Percentiles rank a stretch among this genome's conserved stretches.
Conservation (phyloP, 2,888 invertebrate species). For the Hypena proboscidalis region DNA sequence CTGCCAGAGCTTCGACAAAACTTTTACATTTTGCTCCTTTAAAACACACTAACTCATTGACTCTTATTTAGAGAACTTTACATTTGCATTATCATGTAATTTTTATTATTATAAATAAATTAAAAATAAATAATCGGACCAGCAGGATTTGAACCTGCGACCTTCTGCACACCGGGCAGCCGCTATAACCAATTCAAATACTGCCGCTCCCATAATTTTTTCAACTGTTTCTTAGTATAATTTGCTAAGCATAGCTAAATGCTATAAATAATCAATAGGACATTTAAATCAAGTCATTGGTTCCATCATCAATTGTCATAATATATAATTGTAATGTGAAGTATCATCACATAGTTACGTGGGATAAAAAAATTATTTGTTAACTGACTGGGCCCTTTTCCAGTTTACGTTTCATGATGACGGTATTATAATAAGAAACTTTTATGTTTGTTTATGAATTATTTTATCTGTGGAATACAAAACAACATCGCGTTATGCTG, state of each 20-base stretch:
- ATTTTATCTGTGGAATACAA: constrained; percentile 3
- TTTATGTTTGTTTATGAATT: constrained; percentile 6
- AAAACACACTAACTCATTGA: constrained; percentile 64
- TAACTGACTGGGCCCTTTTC: constrained; percentile 10
- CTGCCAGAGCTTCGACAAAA: constrained; percentile 74
- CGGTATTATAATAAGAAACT: constrained; percentile 3
- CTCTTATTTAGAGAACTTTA: constrained; percentile 64
- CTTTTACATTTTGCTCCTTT: constrained; percentile 71
- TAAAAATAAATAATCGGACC: too few species aligned
- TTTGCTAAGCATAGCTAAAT: too few species aligned
- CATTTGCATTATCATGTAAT: too few species aligned
- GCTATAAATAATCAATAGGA: too few species aligned
- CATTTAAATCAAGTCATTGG: too few species aligned
- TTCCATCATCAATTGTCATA: too few species aligned
- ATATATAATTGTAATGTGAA: constrained; percentile 53
- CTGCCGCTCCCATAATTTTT: too few species aligned
- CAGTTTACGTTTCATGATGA: constrained; percentile 14
- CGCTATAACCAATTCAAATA: too few species aligned
- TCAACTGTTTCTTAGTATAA: too few species aligned
- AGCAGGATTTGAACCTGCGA: too few species aligned
- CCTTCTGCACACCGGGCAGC: too few species aligned
- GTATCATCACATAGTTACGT: constrained; percentile 16
- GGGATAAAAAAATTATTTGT: constrained; percentile 14
- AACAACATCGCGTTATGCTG: neutral
- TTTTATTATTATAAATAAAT: too few species aligned